Conservation (phyloP, 2,113 vertebrate genomes). For the Psephotus haematonotus region DNA sequence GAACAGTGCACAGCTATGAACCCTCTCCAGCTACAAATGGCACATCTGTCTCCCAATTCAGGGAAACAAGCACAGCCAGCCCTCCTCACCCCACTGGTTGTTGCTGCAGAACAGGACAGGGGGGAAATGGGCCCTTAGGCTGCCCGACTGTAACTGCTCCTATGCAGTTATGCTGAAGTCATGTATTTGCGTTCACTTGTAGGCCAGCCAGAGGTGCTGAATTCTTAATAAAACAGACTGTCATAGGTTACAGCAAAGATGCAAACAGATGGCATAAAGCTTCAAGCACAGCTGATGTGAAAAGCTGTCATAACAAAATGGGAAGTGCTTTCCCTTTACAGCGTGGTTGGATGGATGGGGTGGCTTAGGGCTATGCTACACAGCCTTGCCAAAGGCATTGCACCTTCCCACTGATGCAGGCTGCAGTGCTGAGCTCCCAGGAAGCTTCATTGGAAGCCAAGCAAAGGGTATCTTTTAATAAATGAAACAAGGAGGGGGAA, state of each 20-base stretch:
- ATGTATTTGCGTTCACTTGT: background rate
- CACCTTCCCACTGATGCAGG: background rate
- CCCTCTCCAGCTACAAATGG: background rate
- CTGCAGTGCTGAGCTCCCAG: background rate
- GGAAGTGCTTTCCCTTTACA: background rate
- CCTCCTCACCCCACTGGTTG: background rate
- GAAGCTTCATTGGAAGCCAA: background rate
- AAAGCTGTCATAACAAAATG: background rate
- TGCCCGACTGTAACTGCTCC: background rate
- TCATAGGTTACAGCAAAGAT: background rate
- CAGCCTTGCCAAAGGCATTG: background rate
- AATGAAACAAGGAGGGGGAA: background rate
- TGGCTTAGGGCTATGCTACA: background rate
- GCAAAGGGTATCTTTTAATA: background rate
- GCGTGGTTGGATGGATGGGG: background rate
- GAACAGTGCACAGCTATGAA: rapidly evolving
- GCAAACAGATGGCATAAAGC: conserved; percentile 11
- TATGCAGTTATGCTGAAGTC: rapidly evolving
- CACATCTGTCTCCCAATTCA: background rate
- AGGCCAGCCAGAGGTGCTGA: background rate
- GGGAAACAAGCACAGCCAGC: background rate
- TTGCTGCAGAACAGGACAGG: background rate
- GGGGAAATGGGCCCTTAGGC: background rate
- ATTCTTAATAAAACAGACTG: background rate
- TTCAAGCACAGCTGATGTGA: background rate